Base-by-base conservation (phyloP, 1,140 invertebrate genomes). In the Drosophila bipectinata region DNA sequence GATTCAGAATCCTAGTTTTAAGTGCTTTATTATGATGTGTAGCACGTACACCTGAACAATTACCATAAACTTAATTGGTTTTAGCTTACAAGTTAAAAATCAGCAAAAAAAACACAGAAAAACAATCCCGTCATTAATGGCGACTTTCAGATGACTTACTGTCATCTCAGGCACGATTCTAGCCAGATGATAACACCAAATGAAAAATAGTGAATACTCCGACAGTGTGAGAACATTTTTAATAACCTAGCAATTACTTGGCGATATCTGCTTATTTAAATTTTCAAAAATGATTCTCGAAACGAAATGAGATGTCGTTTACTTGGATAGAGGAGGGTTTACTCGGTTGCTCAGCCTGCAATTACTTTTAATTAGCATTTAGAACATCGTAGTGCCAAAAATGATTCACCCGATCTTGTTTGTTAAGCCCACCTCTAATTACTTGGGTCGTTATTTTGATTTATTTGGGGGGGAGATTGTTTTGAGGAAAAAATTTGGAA, bases 71-170 rank as follows among this genome's bases (percentile, higher is more conserved):
- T 47, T 73, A 85, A 81, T 81, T 81, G 68, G 49, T 68, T 60
- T 73, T 26, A 18, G 52, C 26, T 76, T 66, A 51, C 18, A 45
- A 18, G 52, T 18, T 76, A 62, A 51, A 14, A 45, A 51, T 37
- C 52, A 9, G 4, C 15, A 60, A 45, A 7, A 45, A 18, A 61
- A 57, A 41, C n/a, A n/a, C 53, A 45, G 2, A 45, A 18, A 61
- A 41, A 54, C 48, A 63, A 77, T 54, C 76, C 61, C 67, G 37
- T 76, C 71, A 68, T 81, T 81, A 81, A 81, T 81, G 67, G 79
- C 79, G 79, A 81, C 79, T 81, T 81, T 77, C 73, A 81, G 78
- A 81, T 81, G 79, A 81, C 78, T 81, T 77, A 77, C 79, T 81
- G 79, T 77, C 79, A 69, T 81, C 73, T 60, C 47, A 60, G 55